Conservation (phyloP, 2,797 vertebrate genomes). For the Neomorphus geoffroyi region DNA sequence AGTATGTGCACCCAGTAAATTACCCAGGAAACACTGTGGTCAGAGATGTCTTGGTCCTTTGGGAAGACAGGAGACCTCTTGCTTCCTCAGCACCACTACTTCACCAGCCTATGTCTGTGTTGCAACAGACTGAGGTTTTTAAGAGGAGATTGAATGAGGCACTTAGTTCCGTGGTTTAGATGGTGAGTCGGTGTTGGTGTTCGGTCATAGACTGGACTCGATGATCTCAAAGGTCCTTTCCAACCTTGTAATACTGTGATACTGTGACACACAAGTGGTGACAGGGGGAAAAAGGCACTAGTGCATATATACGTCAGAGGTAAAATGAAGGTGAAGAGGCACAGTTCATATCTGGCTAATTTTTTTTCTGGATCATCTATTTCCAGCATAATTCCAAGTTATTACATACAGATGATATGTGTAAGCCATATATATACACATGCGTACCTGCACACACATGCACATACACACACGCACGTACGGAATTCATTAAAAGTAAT, state of each 20-base stretch:
- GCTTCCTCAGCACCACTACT: background rate
- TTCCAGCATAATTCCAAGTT: background rate
- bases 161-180: no score
- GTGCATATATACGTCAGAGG: background rate
- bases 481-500: background rate
- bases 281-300: background rate
- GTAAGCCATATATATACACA: background rate
- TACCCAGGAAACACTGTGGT: background rate
- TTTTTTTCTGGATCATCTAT: background rate
- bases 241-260: no score
- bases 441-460: accelerated
- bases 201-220: no score
- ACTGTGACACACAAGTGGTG: background rate
- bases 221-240: no score
- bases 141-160: no score
- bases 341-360: background rate
- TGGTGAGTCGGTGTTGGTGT: no score
- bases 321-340: background rate
- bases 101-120: background rate
- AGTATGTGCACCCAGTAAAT: background rate
- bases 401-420: background rate
- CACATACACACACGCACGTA: accelerated
- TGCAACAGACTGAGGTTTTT: background rate
- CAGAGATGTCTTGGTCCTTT: background rate
- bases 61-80: background rate